Conservation (phyloP, 2,888 invertebrate species). For the Dromius quadrimaculatus region DNA sequence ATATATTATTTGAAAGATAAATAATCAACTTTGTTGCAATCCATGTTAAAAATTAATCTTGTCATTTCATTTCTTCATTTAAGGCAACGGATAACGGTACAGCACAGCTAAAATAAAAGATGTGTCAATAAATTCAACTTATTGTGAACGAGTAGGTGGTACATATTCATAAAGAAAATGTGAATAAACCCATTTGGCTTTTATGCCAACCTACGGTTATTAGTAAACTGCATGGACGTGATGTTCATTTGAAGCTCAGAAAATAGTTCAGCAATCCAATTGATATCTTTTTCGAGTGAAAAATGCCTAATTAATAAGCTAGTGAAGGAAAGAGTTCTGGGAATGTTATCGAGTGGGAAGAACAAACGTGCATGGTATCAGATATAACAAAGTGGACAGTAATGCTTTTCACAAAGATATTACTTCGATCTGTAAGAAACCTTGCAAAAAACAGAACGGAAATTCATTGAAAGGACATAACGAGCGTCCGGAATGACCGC, state of each 20-base stretch:
- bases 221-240: constrained; percentile 15
- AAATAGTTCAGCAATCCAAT: too few species aligned
- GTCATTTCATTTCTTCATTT: constrained; percentile 26
- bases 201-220: constrained; percentile 35
- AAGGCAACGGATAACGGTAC: constrained; percentile 37
- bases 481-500: constrained; percentile 41
- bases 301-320: too few species aligned
- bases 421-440: neutral
- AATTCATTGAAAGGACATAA: constrained; percentile 46
- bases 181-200: constrained; percentile 45
- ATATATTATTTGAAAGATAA: constrained; percentile 6
- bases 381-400: too few species aligned
- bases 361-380: too few species aligned
- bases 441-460: neutral
- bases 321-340: too few species aligned
- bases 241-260: neutral
- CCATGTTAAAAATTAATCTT: constrained; percentile 24
- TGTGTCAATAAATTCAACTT: constrained; percentile 30
- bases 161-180: constrained; percentile 42
- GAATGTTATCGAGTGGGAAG: too few species aligned
- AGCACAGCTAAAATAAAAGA: constrained; percentile 38
- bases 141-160: constrained; percentile 30
- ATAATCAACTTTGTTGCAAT: constrained; percentile 12
- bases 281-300: too few species aligned
- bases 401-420: too few species aligned